These are phyloP conservation scores for Ataeniobius toweri DNA, from an alignment of 2,797 vertebrate species.

Conservation along the genomic window DNA sequence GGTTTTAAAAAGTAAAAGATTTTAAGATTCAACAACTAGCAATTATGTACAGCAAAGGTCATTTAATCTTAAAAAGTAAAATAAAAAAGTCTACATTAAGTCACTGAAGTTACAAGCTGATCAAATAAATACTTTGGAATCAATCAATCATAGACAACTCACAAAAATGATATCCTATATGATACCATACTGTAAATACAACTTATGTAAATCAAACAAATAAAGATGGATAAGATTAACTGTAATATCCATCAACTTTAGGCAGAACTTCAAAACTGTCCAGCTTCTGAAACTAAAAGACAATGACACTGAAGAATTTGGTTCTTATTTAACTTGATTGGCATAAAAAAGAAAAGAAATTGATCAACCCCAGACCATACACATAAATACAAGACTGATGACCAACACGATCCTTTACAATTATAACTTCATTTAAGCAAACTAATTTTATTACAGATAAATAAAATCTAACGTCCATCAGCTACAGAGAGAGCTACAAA, in stretches of 20 bases:
- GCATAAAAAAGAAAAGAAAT: neutral
- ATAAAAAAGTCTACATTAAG: neutral
- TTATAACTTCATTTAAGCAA: conserved; percentile 4
- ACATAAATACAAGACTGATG: neutral
- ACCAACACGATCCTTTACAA: neutral
- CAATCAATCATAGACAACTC: neutral
- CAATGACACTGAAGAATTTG: neutral
- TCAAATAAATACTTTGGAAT: neutral
- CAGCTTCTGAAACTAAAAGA: neutral
- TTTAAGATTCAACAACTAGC: too few species aligned
- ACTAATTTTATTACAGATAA: conserved; percentile 14
- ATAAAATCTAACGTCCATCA: conserved; percentile 10
- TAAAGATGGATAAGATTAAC: neutral
- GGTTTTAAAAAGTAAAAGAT: too few species aligned
- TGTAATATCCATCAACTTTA: neutral
- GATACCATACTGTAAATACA: too few species aligned
- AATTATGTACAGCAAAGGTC: too few species aligned
- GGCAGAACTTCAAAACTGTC: neutral
- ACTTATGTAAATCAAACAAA: neutral
- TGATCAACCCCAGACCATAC: neutral
- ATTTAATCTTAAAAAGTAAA: neutral
- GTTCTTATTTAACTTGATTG: neutral
- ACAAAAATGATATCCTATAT: neutral
- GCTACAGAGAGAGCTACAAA: neutral
- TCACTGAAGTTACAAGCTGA: neutral